These are phyloP conservation scores for Strigamia crassipes DNA, from an alignment of 2,888 invertebrate genomes.

Conservation along the genomic window DNA sequence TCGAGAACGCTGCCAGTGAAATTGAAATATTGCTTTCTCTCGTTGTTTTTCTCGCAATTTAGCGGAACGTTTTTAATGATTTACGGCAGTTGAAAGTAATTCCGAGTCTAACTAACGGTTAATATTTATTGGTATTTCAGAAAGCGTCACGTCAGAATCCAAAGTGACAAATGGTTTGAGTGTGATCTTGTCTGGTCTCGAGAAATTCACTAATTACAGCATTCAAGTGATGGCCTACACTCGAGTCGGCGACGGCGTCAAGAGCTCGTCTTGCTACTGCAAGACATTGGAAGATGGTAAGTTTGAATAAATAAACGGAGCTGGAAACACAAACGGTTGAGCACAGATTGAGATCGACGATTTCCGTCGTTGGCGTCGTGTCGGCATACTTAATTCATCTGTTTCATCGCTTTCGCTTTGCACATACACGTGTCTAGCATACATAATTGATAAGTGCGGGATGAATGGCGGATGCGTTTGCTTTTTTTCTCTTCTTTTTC, in stretches of 20 bases:
- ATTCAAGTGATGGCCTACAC: constrained; percentile 42
- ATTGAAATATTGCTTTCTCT: too few relatives aligned
- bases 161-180: constrained; percentile 35
- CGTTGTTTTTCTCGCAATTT: background rate
- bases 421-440: background rate
- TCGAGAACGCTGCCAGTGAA: too few relatives aligned
- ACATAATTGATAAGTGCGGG: background rate
- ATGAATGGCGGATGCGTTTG: background rate
- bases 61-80: background rate
- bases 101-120: background rate
- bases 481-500: too few relatives aligned
- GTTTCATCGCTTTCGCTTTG: background rate
- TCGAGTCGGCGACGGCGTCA: constrained; percentile 23
- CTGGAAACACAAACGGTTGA: background rate
- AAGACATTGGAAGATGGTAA: constrained; percentile 43
- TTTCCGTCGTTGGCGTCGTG: background rate
- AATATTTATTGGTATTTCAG: background rate
- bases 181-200: constrained; percentile 24
- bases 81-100: background rate
- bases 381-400: constrained; percentile 17
- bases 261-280: constrained; percentile 6
- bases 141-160: background rate
- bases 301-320: background rate
- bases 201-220: constrained; percentile 44
- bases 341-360: background rate